phyloP scores from a whole-genome alignment of 1,140 invertebrate species.

The Pteromalus puparum region DNA sequence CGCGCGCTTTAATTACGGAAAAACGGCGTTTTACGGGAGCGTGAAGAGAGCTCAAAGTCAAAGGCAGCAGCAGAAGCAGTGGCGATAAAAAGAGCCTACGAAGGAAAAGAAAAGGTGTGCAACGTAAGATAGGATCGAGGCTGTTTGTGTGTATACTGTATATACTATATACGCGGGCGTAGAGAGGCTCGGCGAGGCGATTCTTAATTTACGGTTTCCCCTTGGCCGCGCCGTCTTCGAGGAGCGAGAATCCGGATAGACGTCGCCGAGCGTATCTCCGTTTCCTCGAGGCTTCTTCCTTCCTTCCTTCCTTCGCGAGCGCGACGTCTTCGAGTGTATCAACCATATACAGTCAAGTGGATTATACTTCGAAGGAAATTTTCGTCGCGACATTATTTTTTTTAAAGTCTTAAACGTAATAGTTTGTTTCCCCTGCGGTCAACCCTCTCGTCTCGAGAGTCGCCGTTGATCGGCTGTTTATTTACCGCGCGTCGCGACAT shows the following conservation, averaged over 20 bases:
- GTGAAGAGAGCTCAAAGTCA: constrained; percentile 15
- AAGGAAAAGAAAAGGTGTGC: neutral
- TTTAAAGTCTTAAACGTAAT: too few relatives aligned
- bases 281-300: constrained; percentile 59
- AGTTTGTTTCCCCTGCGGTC: too few relatives aligned
- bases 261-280: constrained; percentile 69
- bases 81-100: neutral
- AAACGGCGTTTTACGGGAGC: constrained; percentile 39
- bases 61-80: neutral
- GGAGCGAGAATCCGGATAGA: constrained; percentile 48
- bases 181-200: constrained; percentile 7
- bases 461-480: too few relatives aligned
- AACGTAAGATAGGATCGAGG: neutral
- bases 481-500: too few relatives aligned
- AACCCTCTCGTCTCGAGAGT: too few relatives aligned
- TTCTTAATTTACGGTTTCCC: constrained; percentile 22
- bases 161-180: neutral
- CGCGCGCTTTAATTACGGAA: constrained; percentile 37
- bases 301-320: too few relatives aligned
- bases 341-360: too few relatives aligned
- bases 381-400: too few relatives aligned
- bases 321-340: neutral
- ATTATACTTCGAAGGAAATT: too few relatives aligned
- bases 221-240: neutral
- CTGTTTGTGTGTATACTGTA: neutral